These are phyloP conservation scores for Belgica antarctica DNA, from an alignment of 2,888 invertebrate genomes.

Conservation along the genomic window DNA sequence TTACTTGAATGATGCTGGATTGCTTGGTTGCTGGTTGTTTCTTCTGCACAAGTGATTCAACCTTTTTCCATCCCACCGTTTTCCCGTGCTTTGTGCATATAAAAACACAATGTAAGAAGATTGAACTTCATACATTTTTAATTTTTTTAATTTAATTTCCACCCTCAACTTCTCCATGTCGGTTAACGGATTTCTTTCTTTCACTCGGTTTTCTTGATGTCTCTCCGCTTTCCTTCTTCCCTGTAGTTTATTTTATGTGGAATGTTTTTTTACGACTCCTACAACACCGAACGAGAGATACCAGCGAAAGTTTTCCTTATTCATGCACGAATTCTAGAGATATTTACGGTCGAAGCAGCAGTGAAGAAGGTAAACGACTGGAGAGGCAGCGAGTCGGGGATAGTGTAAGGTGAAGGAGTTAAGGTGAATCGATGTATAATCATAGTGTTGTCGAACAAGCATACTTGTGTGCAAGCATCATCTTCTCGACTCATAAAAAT, in stretches of 20 bases:
- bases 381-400: constrained; percentile 2
- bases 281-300: background rate
- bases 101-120: constrained; percentile 22
- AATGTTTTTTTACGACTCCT: constrained; percentile 21
- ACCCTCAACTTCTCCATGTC: constrained; percentile 6
- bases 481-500: constrained; percentile 32
- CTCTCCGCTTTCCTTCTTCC: constrained; percentile 4
- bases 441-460: constrained; percentile 12
- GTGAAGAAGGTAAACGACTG: background rate
- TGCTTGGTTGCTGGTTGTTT: constrained; percentile 1
- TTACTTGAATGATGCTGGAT: constrained; percentile 12
- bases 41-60: no score
- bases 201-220: background rate
- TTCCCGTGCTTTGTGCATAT: background rate
- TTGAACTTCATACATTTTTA: constrained; percentile 37
- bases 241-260: constrained; percentile 41
- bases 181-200: constrained; percentile 8
- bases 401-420: constrained; percentile 32
- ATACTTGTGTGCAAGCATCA: constrained; percentile 16
- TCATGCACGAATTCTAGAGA: background rate
- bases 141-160: constrained; percentile 36
- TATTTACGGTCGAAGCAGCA: background rate
- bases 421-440: constrained; percentile 18
- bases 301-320: constrained; percentile 13
- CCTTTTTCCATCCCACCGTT: background rate